Base-by-base conservation (phyloP, 2,113 vertebrate genomes). In the Ceyx melanurus region DNA sequence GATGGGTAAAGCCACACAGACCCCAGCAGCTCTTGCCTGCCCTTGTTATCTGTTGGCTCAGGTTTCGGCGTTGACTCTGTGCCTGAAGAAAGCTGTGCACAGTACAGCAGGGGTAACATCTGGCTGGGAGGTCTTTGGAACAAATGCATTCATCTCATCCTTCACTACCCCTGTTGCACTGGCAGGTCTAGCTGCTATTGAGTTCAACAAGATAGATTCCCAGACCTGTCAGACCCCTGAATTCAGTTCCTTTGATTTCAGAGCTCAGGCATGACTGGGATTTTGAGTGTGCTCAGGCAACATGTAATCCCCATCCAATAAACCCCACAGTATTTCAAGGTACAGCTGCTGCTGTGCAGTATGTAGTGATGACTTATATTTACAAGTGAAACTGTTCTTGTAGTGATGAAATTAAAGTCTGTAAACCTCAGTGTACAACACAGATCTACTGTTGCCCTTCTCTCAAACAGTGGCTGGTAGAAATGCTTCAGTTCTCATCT, bases 121-220 rank as follows among this genome's bases (percentile, higher is more conserved):
- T 94, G 88, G 26, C 80, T 92, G 83, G 61, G 95, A 88, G 70
- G 70, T 61, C 88, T 94, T 72, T 57, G 74, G 50, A 92, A 86
- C 61, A 78, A 90, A 81, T 8, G 25, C 62, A 35, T 56, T 84
- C 42, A 54, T 73, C 72, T 73, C 60, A 67, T 71, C 87, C 77
- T 72, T 95, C 94, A 82, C 12, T 46, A 37, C 22, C 25, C 4
- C n/a, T 62, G 42, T 25, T 54, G 65, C 42, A 70, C 26, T 0
- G 0, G 50, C 73, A 56, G 76, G 35, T 80, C 82, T 71, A 21
- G 51, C 71, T 67, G 79, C 75, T 74, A 2, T 17, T 9, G 40
- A 68, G 25, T 19, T 56, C 80, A 64, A n/a, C 33, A 60, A 64
- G 50, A 83, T 1, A 54, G 60, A 88, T 86, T 72, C 62, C 40